Evolutionary conservation across 2,113 vertebrate genomes (phyloP), one percentile per base, ranked within the genome.

Genomic region (Sprattus sprattus): DNA sequence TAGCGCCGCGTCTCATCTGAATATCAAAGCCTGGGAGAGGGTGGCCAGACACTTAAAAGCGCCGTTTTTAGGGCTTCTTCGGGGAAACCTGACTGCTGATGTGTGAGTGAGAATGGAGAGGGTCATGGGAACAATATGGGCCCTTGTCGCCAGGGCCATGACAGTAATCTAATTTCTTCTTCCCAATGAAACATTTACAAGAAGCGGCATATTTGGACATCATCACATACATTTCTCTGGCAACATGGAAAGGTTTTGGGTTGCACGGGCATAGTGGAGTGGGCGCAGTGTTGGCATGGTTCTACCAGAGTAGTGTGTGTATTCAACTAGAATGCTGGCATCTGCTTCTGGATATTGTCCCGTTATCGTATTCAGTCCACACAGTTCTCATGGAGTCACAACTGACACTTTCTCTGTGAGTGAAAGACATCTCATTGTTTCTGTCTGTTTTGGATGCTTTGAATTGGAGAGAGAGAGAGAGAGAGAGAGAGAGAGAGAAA

Each of bases 1-100:
- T 84, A 82, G 83, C 45, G 28, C 54, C 49, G 20, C 88, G 85
- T 91, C 86, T 86, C 81, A 92, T 92, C 92, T 91, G 45, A 90
- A 92, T 93, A 92, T 93, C 87, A 93, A 92, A 92, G 91, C 88
- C 54, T 18, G 45, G 32, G 82, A 88, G 87, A 89, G 64, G 82
- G 85, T 86, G 81, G 78, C 32, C 80, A 87, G 88, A 86, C 86
- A 85, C 83, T 86, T 78, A 45, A 85, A 78, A 88, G 64, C 57
- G 32, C 47, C 3, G 8, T 80, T 88, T 85, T 81, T 83, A 81
- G 80, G 85, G 64, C 28, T 87, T 85, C 81, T 50, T 83, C 82
- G 88, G 87, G n/a, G 44, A 60, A 88, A 81, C 87, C 47, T 86
- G 86, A 87, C 84, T 86, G 32, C 71, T 82, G 80, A 83, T 85